Conservation (phyloP, 2,888 invertebrate species). For the Cetonia aurata region DNA sequence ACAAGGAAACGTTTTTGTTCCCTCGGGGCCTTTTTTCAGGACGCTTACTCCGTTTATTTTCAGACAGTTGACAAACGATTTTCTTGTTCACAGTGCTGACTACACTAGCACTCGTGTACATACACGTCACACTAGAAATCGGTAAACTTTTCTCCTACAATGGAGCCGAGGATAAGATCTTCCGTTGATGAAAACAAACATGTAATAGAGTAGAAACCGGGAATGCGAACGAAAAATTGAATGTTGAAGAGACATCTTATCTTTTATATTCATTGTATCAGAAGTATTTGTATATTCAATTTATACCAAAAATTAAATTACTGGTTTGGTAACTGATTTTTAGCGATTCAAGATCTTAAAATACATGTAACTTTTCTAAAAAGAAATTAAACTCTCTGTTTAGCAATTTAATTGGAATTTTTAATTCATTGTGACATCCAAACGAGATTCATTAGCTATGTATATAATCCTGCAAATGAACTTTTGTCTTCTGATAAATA, state of each 20-base stretch:
- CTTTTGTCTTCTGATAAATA: no score
- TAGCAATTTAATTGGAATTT: no score
- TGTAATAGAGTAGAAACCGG: not conserved
- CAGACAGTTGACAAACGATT: conserved; percentile 35
- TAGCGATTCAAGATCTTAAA: no score
- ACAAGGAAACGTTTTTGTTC: conserved; percentile 16
- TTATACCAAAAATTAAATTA: no score
- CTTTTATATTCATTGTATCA: no score
- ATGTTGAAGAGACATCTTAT: not conserved
- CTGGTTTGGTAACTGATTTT: no score
- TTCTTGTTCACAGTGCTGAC: conserved; percentile 15
- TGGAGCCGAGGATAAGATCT: not conserved
- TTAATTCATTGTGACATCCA: no score
- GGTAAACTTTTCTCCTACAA: conserved; percentile 12
- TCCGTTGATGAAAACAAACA: not conserved
- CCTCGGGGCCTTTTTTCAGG: conserved; percentile 14
- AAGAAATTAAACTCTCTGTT: no score
- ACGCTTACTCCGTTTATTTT: conserved; percentile 8
- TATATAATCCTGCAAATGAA: no score
- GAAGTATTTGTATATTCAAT: no score
- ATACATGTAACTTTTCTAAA: no score
- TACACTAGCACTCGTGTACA: conserved; percentile 1
- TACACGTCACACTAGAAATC: not conserved
- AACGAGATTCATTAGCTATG: no score
- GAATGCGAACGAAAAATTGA: not conserved